A percentile compares a stretch with the other conserved stretches of the same genome.
These are phyloP conservation scores for Rhabdornis inornatus DNA, from an alignment of 2,113 vertebrate species.

Conservation along the genomic window DNA sequence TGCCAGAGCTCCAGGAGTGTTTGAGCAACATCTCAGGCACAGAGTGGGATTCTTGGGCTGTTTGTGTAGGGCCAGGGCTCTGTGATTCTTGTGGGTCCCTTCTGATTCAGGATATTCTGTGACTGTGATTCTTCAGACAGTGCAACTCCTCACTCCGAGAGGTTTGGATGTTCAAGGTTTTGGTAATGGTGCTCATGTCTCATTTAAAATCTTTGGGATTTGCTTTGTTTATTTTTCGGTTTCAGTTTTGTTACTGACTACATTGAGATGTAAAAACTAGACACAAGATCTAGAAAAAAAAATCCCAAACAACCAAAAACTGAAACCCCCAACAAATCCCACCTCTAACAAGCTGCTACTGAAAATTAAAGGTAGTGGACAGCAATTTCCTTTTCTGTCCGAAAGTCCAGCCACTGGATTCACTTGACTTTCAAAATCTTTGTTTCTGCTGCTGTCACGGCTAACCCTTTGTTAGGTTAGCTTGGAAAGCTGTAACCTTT, in stretches of 20 bases:
- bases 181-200: neutral
- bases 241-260: neutral
- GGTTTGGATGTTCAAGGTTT: neutral
- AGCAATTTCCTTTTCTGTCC: neutral
- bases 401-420: neutral
- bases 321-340: no score
- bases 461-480: neutral
- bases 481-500: neutral
- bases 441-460: neutral
- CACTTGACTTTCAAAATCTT: neutral
- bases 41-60: neutral
- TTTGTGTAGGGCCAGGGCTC: neutral
- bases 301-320: neutral
- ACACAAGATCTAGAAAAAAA: neutral
- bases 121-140: neutral
- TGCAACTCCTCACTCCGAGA: neutral
- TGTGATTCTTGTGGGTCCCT: neutral
- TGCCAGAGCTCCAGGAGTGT: neutral
- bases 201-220: neutral
- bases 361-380: neutral
- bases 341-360: neutral
- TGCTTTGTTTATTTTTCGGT: neutral
- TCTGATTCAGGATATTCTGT: neutral
- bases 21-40: neutral
- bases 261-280: neutral